Evolutionary conservation across 2,113 vertebrate species (phyloP).

Genomic region (Hiodon tergisus): DNA sequence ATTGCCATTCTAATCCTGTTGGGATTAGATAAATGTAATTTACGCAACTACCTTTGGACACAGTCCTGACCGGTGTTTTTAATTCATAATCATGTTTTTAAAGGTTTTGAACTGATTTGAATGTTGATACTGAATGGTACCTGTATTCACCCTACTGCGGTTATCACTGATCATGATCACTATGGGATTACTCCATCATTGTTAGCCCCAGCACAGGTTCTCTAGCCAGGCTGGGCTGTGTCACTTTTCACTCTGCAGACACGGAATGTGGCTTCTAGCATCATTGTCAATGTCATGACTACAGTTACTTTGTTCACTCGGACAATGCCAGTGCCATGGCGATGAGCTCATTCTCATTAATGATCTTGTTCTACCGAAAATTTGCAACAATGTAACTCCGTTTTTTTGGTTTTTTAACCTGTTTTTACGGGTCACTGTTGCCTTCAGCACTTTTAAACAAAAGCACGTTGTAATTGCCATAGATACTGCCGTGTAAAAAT

Average conservation of each 20-base stretch:
- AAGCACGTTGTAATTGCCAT: conserved; percentile 23
- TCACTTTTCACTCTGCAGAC: not conserved
- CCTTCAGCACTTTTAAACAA: not conserved
- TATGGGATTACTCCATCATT: not conserved
- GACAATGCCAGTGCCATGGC: not conserved
- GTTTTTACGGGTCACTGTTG: not conserved
- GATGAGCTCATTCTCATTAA: not conserved
- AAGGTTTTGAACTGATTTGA: no score
- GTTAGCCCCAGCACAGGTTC: not conserved
- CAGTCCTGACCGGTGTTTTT: not conserved
- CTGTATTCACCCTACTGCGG: no score
- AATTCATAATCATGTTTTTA: not conserved
- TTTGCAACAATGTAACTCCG: no score
- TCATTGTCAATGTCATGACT: not conserved
- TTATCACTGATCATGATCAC: not conserved
- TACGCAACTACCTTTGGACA: not conserved
- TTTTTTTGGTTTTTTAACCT: not conserved
- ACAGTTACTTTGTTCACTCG: not conserved
- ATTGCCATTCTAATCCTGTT: not conserved
- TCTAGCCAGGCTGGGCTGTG: not conserved
- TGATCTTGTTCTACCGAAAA: no score
- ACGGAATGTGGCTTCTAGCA: not conserved
- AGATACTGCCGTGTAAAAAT: no score
- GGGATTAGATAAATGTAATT: not conserved
- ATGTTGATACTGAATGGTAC: no score